Conservation (phyloP, 2,888 invertebrate species). For the Athripsodes cinereus region DNA sequence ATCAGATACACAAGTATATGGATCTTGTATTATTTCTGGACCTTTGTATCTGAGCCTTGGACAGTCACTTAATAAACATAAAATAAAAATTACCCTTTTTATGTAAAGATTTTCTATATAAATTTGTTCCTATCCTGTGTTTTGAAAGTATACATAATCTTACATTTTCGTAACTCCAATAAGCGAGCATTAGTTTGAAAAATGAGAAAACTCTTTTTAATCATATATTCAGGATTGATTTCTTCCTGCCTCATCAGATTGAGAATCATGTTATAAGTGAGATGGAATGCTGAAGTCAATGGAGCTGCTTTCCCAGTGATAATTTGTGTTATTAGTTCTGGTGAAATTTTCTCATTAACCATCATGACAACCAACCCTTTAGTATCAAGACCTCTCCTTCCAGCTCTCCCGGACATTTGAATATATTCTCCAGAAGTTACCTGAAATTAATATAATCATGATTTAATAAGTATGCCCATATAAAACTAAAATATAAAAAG, state of each 20-base stretch:
- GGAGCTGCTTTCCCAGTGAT: slow-evolving; percentile 92
- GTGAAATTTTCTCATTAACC: slow-evolving; percentile 94
- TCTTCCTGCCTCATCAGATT: slow-evolving; percentile 96
- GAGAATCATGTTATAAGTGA: slow-evolving; percentile 99
- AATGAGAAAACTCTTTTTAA: slow-evolving; percentile 96
- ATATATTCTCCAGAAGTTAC: slow-evolving; percentile 97
- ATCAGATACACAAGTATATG: too few species aligned
- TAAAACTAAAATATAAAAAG: background rate
- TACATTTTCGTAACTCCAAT: slow-evolving; percentile 8
- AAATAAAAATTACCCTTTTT: too few species aligned
- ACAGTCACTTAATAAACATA: too few species aligned
- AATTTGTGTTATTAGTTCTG: slow-evolving; percentile 65
- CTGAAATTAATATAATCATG: slow-evolving; percentile 42
- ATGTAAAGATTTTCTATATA: too few species aligned
- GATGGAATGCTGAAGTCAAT: slow-evolving; percentile 96
- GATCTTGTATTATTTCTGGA: too few species aligned
- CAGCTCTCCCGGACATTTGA: slow-evolving; percentile 99
- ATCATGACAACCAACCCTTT: slow-evolving; percentile 96
- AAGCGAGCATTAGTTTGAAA: slow-evolving; percentile 98
- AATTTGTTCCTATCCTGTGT: too few species aligned
- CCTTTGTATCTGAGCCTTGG: too few species aligned
- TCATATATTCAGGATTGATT: slow-evolving; percentile 99
- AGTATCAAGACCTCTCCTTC: slow-evolving; percentile 93
- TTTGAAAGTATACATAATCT: too few species aligned
- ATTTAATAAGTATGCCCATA: background rate